Evolutionary conservation across 2,888 invertebrate species (phyloP), one percentile per base, ranked within the genome.

Genomic region (Hemistola chrysoprasaria): DNA sequence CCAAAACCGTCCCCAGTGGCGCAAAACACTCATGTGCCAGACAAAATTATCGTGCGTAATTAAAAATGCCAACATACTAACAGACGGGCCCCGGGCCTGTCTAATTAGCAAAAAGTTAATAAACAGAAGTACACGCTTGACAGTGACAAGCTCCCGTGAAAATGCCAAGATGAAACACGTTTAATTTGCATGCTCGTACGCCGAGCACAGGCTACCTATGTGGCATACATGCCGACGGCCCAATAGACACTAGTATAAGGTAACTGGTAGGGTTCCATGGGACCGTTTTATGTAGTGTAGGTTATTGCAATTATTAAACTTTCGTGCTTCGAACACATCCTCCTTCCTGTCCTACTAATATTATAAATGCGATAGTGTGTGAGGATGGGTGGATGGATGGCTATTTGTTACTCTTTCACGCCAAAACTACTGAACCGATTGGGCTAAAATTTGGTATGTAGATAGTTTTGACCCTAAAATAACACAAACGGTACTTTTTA

Each of bases 91-190:
- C 70, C 63, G 65, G 64, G 78, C 78, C 75, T 78, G 82, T 82
- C 84, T 86, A 86, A 87, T 86, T 87, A 86, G 82, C 83, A 87
- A 86, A 86, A 87, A 86, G 86, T 86, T 88, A 86, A 86, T 86
- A 85, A 84, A 85, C 86, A 83, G 80, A 82, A 84, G 68, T 72
- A 74, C 73, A 68, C 47, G 76, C 76, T 69, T 78, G 88, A 87
- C 88, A 87, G 81, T 86, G 86, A 88, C 85, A 78, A 60, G 85
- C 81, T 75, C 76, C 77, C 78, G 78, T 83, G 82, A 79, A 87
- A 84, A 86, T 78, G 79, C 77, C 84, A 86, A 85, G 85, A 86
- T 86, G 86, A 85, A 82, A 84, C 76, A 78, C 76, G 82, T 80
- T 87, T 87, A 86, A 88, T 88, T 87, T 86, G 73, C 78, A 77